Evolutionary conservation across 2,888 invertebrate species (phyloP).

Genomic region (Philhelius pedissequus): DNA sequence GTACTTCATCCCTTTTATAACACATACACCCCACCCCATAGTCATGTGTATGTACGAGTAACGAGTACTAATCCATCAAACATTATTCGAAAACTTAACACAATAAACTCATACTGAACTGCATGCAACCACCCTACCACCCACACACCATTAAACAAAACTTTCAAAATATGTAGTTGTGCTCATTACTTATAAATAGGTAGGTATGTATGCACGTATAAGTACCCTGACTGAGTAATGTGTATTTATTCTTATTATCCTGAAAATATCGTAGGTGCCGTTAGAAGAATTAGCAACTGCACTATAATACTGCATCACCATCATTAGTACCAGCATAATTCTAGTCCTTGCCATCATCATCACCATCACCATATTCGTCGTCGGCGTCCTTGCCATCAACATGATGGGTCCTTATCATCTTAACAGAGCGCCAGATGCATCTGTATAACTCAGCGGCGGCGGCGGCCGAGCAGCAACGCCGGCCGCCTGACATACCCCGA

Average conservation of each 20-base stretch:
- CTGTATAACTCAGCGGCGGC: neutral
- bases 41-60: no score
- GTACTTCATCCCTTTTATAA: neutral
- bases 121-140: neutral
- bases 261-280: slow-evolving; percentile 51
- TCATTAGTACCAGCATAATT: slow-evolving; percentile 60
- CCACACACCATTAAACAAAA: neutral
- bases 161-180: slow-evolving; percentile 29
- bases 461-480: neutral
- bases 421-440: slow-evolving; percentile 16
- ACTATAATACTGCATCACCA: slow-evolving; percentile 51
- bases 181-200: slow-evolving; percentile 43
- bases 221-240: slow-evolving; percentile 34
- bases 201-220: neutral
- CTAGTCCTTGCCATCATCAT: slow-evolving; percentile 30
- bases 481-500: neutral
- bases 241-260: slow-evolving; percentile 45
- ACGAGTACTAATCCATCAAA: neutral
- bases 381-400: slow-evolving; percentile 24
- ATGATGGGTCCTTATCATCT: slow-evolving; percentile 42
- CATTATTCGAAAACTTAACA: slow-evolving; percentile 9
- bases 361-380: slow-evolving; percentile 6
- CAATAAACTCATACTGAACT: neutral
- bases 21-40: neutral
- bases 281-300: slow-evolving; percentile 55